These are phyloP conservation scores for Valencia hispanica DNA, from an alignment of 2,797 vertebrate species.

Conservation along the genomic window DNA sequence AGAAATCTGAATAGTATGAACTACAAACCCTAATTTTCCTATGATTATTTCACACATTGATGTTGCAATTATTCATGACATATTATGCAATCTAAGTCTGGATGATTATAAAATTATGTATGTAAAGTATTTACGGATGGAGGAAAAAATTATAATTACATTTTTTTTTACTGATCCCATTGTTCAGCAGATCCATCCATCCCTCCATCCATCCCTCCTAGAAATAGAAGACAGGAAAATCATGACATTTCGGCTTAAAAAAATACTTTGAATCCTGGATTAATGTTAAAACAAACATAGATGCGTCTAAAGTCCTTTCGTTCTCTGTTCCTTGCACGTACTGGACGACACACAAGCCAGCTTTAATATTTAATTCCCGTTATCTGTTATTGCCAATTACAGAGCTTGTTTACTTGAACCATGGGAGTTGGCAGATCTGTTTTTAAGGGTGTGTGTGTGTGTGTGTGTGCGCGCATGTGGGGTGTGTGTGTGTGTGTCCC, in stretches of 20 bases:
- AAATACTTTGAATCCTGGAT: background rate
- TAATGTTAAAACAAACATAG: background rate
- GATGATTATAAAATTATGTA: too few relatives aligned
- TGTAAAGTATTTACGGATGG: too few relatives aligned
- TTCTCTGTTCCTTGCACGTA: constrained; percentile 8
- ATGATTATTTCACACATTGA: too few relatives aligned
- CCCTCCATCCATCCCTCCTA: too few relatives aligned
- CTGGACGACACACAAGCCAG: constrained; percentile 17
- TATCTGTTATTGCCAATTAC: constrained; percentile 56
- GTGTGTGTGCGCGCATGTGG: too few relatives aligned
- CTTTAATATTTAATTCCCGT: constrained; percentile 50
- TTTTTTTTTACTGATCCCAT: too few relatives aligned
- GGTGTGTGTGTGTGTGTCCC: constrained; percentile 7
- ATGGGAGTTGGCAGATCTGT: constrained; percentile 39
- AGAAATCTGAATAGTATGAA: too few relatives aligned
- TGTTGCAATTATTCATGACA: background rate
- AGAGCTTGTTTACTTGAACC: constrained; percentile 59
- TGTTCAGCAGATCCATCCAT: background rate
- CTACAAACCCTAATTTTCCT: too few relatives aligned
- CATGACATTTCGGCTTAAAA: background rate
- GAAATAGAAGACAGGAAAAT: background rate
- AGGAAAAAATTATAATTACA: too few relatives aligned
- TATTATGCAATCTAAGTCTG: background rate
- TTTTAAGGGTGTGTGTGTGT: constrained; percentile 28
- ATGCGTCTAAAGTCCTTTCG: constrained; percentile 13